Conservation (phyloP, 1,140 invertebrate genomes). For the Venustaconcha ellipsiformis region DNA sequence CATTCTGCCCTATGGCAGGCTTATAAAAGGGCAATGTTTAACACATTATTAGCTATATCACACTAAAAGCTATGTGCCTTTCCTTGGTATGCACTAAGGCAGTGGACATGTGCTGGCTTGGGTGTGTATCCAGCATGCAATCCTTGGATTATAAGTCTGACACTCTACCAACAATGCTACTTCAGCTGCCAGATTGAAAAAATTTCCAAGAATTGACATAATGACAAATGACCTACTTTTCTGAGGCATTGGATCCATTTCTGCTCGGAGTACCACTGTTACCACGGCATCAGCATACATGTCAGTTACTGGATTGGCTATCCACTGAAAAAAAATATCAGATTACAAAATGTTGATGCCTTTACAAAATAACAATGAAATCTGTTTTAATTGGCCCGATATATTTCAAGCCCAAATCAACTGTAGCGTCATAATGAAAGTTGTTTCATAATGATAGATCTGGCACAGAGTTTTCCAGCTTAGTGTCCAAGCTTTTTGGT, state of each 20-base stretch:
- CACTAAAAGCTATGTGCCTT: too few species aligned
- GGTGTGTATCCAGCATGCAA: neutral
- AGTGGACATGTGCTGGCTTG: too few species aligned
- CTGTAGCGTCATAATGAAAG: too few species aligned
- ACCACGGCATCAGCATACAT: slow-evolving; percentile 98
- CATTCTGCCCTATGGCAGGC: neutral
- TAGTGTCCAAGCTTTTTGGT: too few species aligned
- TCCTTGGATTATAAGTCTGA: too few species aligned
- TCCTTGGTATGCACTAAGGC: too few species aligned
- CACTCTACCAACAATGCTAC: neutral
- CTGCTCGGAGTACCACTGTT: slow-evolving; percentile 73
- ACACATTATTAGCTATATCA: too few species aligned
- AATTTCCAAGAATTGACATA: neutral
- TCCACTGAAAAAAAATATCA: slow-evolving; percentile 78
- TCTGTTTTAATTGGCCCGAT: too few species aligned
- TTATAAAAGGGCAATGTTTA: neutral
- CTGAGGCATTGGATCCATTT: slow-evolving; percentile 59
- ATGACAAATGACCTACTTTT: slow-evolving; percentile 46
- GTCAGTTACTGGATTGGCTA: slow-evolving; percentile 93
- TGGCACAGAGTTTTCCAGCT: too few species aligned
- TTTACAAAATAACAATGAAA: neutral
- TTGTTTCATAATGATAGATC: too few species aligned
- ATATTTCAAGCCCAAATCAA: too few species aligned
- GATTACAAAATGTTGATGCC: neutral
- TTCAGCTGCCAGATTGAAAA: neutral